Base-by-base conservation (phyloP, 2,113 vertebrate genomes). In the Loxodonta africana region DNA sequence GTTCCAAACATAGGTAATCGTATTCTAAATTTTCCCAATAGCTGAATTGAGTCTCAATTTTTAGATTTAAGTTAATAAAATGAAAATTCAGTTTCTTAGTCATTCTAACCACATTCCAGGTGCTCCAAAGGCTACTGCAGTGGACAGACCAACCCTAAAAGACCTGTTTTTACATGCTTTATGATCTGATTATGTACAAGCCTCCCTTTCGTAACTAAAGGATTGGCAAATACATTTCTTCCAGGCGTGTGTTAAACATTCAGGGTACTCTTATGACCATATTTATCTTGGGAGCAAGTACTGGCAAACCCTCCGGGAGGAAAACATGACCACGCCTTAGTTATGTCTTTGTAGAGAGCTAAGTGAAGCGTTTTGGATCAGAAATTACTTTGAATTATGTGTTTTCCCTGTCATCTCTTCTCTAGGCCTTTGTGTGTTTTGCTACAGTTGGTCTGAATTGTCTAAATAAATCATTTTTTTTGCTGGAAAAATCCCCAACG, bases 401-500 rank as follows among this genome's bases (percentile, higher is more conserved):
- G 44, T 85, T 95, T 96, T 78, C 60, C 51, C 8, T 94, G 67
- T 95, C 74, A 90, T 80, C 69, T 76, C 81, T 96, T 26, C 85
- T 84, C 51, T 4, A 48, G 76, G 83, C 76, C 89, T 92, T 67
- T 93, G 67, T 84, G 48, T 90, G 83, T 95, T 92, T 88, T 80
- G 57, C 81, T 90, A 48, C 18, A 80, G 69, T 94, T 91, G 4
- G 14, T 95, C 95, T 95, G 93, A 96, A 95, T 95, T 95, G 91
- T 41, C 84, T 81, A 37, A 93, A 77, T 97, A 91, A 94, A 94
- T 96, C 95, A 84, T 84, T 97, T 67, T 95, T 94, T 84, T 94
- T 83, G 78, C 87, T 88, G 62, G 20, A 71, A 92, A 23, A 88
- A 90, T 90, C 93, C 96, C 94, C 94, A 2, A 30, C 77, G 94